Conservation (phyloP, 2,113 vertebrate species). For the Sinocyclocheilus grahami region DNA sequence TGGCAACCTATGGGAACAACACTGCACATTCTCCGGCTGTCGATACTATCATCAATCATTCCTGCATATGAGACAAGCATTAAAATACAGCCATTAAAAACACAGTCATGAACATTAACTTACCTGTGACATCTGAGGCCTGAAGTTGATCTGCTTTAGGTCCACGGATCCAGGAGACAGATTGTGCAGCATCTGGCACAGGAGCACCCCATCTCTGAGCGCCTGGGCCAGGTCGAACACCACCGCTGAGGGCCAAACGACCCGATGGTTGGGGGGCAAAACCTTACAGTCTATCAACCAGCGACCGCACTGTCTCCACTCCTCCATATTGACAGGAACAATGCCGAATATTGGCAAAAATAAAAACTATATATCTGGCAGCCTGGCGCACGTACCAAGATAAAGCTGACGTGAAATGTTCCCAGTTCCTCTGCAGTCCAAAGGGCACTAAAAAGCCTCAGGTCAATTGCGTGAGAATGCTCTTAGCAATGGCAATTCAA, state of each 20-base stretch:
- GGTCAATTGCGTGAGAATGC: not conserved
- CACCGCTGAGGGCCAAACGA: conserved; percentile 93
- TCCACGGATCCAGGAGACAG: conserved; percentile 94
- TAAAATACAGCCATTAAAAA: not conserved
- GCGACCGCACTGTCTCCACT: conserved; percentile 96
- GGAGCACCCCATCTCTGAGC: conserved; percentile 91
- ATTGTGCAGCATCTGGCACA: conserved; percentile 98
- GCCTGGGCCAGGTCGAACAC: conserved; percentile 98
- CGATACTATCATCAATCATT: not conserved
- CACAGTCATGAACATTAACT: not conserved
- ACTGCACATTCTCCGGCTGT: not conserved
- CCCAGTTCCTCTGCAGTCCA: conserved; percentile 2
- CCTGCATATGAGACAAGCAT: too few species aligned
- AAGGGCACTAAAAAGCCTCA: not conserved
- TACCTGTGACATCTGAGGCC: conserved; percentile 99
- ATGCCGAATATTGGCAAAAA: not conserved
- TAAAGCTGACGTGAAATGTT: not conserved
- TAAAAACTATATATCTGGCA: not conserved
- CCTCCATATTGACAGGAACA: conserved; percentile 81
- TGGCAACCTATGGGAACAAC: not conserved
- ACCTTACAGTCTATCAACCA: conserved; percentile 98
- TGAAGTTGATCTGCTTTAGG: conserved; percentile 98
- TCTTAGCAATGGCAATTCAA: too few species aligned
- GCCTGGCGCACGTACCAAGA: not conserved
- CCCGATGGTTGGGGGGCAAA: conserved; percentile 92